Conservation (phyloP, 2,797 vertebrate genomes). For the Coracias cyanogaster region DNA sequence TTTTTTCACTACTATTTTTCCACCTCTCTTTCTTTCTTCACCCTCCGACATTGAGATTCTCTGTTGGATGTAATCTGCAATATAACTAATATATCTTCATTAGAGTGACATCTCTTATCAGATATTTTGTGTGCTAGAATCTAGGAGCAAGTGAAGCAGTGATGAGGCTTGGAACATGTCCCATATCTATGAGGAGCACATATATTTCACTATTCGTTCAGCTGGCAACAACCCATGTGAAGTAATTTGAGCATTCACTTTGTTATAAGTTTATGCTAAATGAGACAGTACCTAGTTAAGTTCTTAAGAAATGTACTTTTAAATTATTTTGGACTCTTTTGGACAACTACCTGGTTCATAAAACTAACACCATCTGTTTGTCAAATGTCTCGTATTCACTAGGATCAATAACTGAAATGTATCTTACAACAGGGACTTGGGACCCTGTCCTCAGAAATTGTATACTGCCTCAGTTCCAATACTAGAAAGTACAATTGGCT, state of each 20-base stretch:
- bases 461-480: background rate
- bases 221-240: background rate
- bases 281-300: background rate
- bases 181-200: background rate
- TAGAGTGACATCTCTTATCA: constrained; percentile 38
- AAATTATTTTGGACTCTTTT: background rate
- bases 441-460: background rate
- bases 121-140: constrained; percentile 1
- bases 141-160: constrained; percentile 14
- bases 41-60: background rate
- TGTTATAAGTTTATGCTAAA: background rate
- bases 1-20: background rate
- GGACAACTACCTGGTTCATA: background rate
- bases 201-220: constrained; percentile 23
- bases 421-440: background rate
- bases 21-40: background rate
- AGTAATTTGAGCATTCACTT: background rate
- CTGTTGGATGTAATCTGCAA: background rate
- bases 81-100: constrained; percentile 43
- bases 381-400: background rate
- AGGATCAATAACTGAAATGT: background rate
- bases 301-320: background rate
- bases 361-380: background rate
- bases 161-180: constrained; percentile 9
- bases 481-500: background rate